A percentile compares a stretch with the other conserved stretches of the same genome.
Conservation (phyloP, 2,113 vertebrate genomes). For the Corythoichthys haematopterus region DNA sequence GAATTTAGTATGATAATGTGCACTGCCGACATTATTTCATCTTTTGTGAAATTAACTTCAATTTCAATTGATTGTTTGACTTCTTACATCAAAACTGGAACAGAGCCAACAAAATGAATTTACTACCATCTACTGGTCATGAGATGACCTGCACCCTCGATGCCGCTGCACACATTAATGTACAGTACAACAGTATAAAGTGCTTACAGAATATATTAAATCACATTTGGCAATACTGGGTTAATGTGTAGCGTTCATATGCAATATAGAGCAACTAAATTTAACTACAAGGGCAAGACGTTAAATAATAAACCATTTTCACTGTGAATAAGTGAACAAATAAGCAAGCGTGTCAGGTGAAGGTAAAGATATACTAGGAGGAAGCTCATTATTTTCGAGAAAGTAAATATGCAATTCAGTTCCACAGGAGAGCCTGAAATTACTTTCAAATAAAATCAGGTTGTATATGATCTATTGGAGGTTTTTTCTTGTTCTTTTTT, state of each 20-base stretch:
- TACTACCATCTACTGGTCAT: constrained; percentile 68
- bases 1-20: neutral
- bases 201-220: constrained; percentile 16
- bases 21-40: neutral
- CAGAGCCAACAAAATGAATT: constrained; percentile 39
- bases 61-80: neutral
- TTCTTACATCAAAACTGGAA: constrained; percentile 13
- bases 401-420: constrained; percentile 4
- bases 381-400: neutral
- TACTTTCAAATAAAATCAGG: constrained; percentile 4
- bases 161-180: neutral
- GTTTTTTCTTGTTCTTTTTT: neutral
- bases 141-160: neutral
- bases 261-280: constrained; percentile 16
- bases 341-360: constrained; percentile 15
- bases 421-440: constrained; percentile 8
- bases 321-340: constrained; percentile 26
- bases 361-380: neutral
- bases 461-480: neutral
- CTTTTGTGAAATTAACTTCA: neutral
- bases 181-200: neutral
- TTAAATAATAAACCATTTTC: constrained; percentile 1
- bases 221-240: constrained; percentile 24
- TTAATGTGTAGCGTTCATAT: constrained; percentile 16
- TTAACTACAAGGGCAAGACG: neutral